These are phyloP conservation scores for Megalops atlanticus DNA, from an alignment of 2,113 vertebrate species.

Conservation along the genomic window DNA sequence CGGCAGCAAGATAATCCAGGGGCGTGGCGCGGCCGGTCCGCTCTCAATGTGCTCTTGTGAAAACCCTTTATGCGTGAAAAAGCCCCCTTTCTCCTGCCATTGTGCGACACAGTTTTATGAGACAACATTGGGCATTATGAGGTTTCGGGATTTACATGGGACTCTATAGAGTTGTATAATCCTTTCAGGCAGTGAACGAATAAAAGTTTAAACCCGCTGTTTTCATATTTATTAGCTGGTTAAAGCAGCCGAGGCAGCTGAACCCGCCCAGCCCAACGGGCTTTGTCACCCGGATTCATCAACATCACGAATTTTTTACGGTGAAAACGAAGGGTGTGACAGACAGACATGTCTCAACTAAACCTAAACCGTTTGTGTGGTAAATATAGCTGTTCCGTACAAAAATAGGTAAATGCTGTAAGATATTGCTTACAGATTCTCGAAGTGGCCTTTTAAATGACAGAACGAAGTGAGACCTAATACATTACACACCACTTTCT, in stretches of 20 bases:
- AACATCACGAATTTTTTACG: neutral
- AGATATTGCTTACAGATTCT: neutral
- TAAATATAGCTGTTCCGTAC: neutral
- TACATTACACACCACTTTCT: too few species aligned
- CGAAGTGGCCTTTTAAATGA: neutral
- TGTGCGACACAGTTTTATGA: conserved; percentile 85
- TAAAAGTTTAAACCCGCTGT: conserved; percentile 82
- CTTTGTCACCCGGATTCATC: conserved; percentile 30
- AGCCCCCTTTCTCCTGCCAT: conserved; percentile 71
- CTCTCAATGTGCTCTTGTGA: conserved; percentile 79
- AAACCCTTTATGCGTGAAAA: conserved; percentile 83
- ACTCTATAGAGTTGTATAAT: conserved; percentile 86
- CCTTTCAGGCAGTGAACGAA: conserved; percentile 79
- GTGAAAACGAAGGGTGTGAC: neutral
- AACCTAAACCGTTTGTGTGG: neutral
- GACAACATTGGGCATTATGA: conserved; percentile 86
- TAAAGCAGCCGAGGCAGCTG: conserved; percentile 76
- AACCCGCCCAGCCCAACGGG: conserved; percentile 54
- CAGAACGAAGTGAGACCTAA: neutral
- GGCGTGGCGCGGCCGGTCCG: conserved; percentile 72
- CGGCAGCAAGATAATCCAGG: conserved; percentile 86
- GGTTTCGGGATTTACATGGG: conserved; percentile 82
- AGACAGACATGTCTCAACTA: neutral
- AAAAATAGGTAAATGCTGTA: neutral
- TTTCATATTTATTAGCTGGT: conserved; percentile 83